Base-by-base conservation (phyloP, 2,113 vertebrate species). In the Echinops telfairi region DNA sequence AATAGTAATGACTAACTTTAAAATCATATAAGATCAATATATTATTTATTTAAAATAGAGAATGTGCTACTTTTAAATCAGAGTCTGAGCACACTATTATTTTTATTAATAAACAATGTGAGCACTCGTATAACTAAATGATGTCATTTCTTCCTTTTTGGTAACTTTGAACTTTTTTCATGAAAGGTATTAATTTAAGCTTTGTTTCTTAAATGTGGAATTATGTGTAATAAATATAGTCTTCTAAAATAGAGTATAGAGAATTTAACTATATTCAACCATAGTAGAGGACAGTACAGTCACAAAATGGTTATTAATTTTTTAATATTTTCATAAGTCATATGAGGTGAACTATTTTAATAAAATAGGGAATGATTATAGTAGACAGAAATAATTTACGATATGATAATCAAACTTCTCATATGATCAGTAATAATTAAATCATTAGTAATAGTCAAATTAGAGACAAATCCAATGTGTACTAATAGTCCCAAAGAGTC, bases 401-500 rank as follows among this genome's bases (percentile, higher is more conserved):
- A 22, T 62, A 9, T 1, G 38, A 68, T 27, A 64, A 60, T 76
- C n/a, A 84, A 58, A 60, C 6, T 83, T 60, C 8, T 81, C 11
- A 71, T 88, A 83, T 70, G 31, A 38, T 33, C 8, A 70, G 9
- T 80, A 60, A 78, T 38, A 33, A 10, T 83, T 84, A 38, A 38
- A 36, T 81, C 25, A 64, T 60, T 92, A 68, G 79, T 68, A 91
- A 64, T 3, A 81, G 3, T 66, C 36, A 91, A 94, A 62, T 88
- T 76, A 73, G 47, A 60, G 53, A 79, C 17, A 90, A 10, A 10
- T 53, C 10, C 47, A 92, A 57, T 14, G 3, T 62, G 5, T 81
- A 2, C 23, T 81, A 43, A 70, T 76, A 78, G 77, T 25, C 33
- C 40, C 5, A 27, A 33, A 75, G 23, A 70, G 20, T 5, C 12